phyloP scores from a whole-genome alignment of 2,797 vertebrate genomes.

The Anguilla obscura region DNA sequence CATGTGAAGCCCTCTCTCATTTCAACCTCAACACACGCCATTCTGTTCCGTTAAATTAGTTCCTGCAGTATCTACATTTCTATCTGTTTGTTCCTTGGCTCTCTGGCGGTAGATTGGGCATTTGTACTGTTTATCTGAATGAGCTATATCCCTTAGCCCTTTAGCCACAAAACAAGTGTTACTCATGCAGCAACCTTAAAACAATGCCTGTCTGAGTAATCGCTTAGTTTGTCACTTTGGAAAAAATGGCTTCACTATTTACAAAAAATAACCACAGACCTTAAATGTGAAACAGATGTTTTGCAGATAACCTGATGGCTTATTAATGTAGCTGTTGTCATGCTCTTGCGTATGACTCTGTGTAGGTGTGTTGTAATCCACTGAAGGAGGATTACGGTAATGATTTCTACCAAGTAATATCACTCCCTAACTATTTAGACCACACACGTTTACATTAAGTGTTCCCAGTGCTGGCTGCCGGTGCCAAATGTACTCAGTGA shows the following conservation, averaged over 20 bases:
- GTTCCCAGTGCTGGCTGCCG: background rate
- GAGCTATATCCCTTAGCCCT: background rate
- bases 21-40: background rate
- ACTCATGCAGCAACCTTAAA: background rate
- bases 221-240: background rate
- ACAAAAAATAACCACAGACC: background rate
- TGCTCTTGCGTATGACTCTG: background rate
- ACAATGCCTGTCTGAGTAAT: background rate
- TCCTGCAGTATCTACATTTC: background rate
- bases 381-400: background rate
- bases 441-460: no score
- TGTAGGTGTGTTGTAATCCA: background rate
- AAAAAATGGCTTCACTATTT: background rate
- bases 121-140: background rate
- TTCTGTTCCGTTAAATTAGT: background rate
- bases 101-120: background rate
- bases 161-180: constrained; percentile 2
- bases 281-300: constrained; percentile 7
- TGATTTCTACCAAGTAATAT: background rate
- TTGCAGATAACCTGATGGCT: background rate
- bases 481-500: background rate
- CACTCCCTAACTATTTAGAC: background rate
- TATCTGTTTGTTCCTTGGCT: background rate
- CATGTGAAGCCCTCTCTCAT: background rate
- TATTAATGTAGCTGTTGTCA: background rate